Base-by-base conservation (phyloP, 2,797 vertebrate species). In the Hybognathus amarus region DNA sequence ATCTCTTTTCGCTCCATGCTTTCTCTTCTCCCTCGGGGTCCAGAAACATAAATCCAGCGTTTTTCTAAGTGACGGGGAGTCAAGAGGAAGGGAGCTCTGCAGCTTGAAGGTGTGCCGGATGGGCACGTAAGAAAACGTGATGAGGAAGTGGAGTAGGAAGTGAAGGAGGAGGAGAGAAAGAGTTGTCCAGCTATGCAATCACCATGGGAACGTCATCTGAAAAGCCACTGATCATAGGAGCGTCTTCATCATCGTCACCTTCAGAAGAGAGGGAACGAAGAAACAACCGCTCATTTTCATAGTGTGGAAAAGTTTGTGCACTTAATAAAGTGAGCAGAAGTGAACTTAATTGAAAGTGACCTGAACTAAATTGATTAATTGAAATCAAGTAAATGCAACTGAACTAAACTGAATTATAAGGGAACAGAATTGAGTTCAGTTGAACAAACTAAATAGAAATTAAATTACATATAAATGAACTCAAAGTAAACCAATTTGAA, bases 161-260 rank as follows among this genome's bases (percentile, higher is more conserved):
- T 47, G 50, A 68, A 50, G 63, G 70, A 64, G 70, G 79, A 79
- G 42, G 70, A 74, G 24, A 70, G 5, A 9, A 69, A 75, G 67
- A 61, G 74, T 80, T 24, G 54, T 88, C 64, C 82, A 88, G 93
- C 97, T 97, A 99, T 18, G 97, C 98, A 78, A 99, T 98, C 89
- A 99, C 98, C 97, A 99, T 98, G 86, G 98, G 98, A 80, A 99
- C 98, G 0, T 99, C 98, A 1, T 99, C 98, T 84, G 98, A 99
- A 92, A 99, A 99, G 90, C 98, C 98, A 68, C 96, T 98, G 92
- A 99, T 99, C 97, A 99, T 97, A 0, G 98, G 97, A 18, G 96
- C 96, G 1, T 99, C 98, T 66, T 99, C 98, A 3, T 99, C 97
- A 24, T 99, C 98, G 1, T 99, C 98, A 78, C 97, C 98, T 99